phyloP scores from a whole-genome alignment of 2,797 vertebrate species.

The Macrochelys suwanniensis region DNA sequence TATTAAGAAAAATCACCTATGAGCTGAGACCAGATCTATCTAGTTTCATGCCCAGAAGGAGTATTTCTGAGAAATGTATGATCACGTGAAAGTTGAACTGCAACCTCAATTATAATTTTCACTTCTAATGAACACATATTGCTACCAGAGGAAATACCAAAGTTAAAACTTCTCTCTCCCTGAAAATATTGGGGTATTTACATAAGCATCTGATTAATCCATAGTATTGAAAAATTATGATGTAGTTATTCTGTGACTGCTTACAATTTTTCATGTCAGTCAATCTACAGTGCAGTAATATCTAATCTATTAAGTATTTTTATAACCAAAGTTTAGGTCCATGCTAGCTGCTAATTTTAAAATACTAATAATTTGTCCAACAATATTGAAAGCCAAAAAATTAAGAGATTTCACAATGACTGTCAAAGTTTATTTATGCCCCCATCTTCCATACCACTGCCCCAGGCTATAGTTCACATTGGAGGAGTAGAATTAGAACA shows the following conservation, averaged over 20 bases:
- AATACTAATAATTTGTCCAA: slow-evolving; percentile 2
- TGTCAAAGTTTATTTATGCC: slow-evolving; percentile 19
- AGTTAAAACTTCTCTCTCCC: slow-evolving; percentile 48
- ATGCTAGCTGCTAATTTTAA: not conserved
- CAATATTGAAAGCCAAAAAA: slow-evolving; percentile 3
- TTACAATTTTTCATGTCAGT: slow-evolving; percentile 10
- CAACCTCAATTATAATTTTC: slow-evolving; percentile 62
- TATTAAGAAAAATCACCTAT: slow-evolving; percentile 50
- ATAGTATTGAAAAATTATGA: slow-evolving; percentile 25
- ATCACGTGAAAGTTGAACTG: slow-evolving; percentile 63
- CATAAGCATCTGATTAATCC: not conserved
- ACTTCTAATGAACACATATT: slow-evolving; percentile 67
- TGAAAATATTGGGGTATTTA: slow-evolving; percentile 57
- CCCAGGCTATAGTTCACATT: not conserved
- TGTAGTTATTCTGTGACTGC: not conserved
- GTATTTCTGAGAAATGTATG: slow-evolving; percentile 65
- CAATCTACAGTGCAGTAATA: not conserved
- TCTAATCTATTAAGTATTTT: not conserved
- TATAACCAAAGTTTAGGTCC: not conserved
- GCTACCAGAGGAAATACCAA: slow-evolving; percentile 62
- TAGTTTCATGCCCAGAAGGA: slow-evolving; percentile 27
- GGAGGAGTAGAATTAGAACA: not conserved
- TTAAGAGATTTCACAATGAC: not conserved
- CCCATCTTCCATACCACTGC: not conserved
- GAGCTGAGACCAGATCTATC: slow-evolving; percentile 22